Evolutionary conservation across 2,888 invertebrate species (phyloP), one percentile per base, ranked within the genome.

Genomic region (Saturnia pavonia): DNA sequence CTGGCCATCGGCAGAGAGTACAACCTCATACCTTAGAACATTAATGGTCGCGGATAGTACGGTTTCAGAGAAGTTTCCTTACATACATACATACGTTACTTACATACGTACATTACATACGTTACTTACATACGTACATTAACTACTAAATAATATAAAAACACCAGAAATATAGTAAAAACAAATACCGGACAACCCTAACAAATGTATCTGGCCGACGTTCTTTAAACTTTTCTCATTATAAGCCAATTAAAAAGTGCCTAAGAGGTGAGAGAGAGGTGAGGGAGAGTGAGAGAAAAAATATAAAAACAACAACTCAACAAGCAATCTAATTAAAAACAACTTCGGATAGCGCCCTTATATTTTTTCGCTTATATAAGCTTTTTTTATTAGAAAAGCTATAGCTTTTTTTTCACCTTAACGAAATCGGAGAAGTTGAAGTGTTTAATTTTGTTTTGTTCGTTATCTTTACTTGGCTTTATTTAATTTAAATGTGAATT

Each of bases 271-370:
- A 82, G 82, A 81, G 85, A 82, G 82, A 81, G 80, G n/a, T 40
- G 40, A 63, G 72, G 71, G 77, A 80, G 83, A 81, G 78, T 81
- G 80, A 81, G 78, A 81, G 80, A 79, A 72, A 81, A 78, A 77
- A 77, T 77, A 76, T 77, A 80, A 80, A 80, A 79, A 81, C 85
- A 78, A 80, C 77, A 79, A 76, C 77, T 77, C 78, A 76, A 80
- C 79, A 74, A 77, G 78, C 85, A 85, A 88, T 85, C 84, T 86
- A 88, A 88, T 89, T 89, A 88, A 88, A 85, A 84, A 77, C 81
- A 81, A 82, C 78, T 85, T 82, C 51, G 68, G 65, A 68, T 71
- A 60, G 71, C 51, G 22, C 63, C 68, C 48, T 71, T 71, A 68
- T 68, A 68, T 71, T 71, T 70, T 70, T 67, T 67, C 70, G 54